Evolutionary conservation across 2,113 vertebrate species (phyloP), one percentile per base, ranked within the genome.

Genomic region (Cyphomyrus discorhynchus): DNA sequence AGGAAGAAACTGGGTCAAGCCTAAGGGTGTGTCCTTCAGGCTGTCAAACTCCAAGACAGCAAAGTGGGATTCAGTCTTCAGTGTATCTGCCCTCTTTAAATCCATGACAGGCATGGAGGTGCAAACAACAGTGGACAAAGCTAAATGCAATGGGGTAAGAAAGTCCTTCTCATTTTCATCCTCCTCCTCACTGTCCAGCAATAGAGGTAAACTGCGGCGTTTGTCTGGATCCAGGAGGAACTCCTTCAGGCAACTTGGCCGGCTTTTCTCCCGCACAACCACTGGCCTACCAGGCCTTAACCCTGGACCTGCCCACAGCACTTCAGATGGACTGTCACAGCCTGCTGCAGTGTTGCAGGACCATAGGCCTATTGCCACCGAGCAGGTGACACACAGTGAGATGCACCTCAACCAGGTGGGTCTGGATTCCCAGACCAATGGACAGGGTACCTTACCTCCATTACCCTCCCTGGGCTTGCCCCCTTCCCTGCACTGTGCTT

Each of bases 401-500:
- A 96, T 96, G 89, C 96, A 96, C 95, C 96, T 98, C 94, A 96
- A 97, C 94, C 97, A 97, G 95, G 96, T 98, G 92, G 97, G 96
- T 31, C 95, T 95, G 92, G 94, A 94, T 89, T 90, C 87, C 2
- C 93, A 94, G 92, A 95, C 95, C 1, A 94, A 96, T 8, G 97
- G 96, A 91, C 96, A 96, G 92, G 97, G 96, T 93, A 96, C 95
- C 62, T 96, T 97, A 89, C 95, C 97, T 91, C 94, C 97, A 91
- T 90, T 90, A 74, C 89, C 95, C 91, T 94, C 95, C 90, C 94
- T 94, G 86, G 94, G 94, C 0, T 94, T 94, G 0, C 94, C 97
- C 49, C 96, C 96, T 92, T 98, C 98, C 91, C 97, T 99, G 94
- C 98, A 98, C 96, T 98, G 98, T 95, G 96, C 96, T 96, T 98